These are phyloP conservation scores for Neofelis nebulosa DNA, from an alignment of 2,113 vertebrate genomes.

Conservation along the genomic window DNA sequence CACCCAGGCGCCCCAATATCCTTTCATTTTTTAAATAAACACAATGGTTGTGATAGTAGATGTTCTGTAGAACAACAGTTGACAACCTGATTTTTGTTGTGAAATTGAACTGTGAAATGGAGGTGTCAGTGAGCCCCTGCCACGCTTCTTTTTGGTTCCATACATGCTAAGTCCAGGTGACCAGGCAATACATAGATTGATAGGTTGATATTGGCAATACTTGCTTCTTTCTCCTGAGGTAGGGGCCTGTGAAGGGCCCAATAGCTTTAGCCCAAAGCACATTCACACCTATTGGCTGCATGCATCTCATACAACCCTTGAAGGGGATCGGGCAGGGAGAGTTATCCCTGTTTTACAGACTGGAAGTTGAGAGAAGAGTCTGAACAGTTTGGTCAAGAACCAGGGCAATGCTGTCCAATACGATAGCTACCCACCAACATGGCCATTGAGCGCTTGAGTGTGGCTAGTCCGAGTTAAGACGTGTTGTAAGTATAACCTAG, in stretches of 20 bases:
- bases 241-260: neutral
- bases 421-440: fast-evolving
- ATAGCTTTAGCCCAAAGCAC: neutral
- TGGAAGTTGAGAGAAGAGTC: neutral
- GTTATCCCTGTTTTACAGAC: neutral
- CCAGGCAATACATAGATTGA: neutral
- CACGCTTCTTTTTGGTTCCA: neutral
- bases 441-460: neutral
- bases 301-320: neutral
- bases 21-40: neutral
- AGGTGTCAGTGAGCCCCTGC: neutral
- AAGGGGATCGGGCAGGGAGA: no score
- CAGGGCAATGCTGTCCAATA: fast-evolving
- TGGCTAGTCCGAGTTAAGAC: neutral
- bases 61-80: neutral
- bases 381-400: neutral
- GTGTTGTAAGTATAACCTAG: neutral
- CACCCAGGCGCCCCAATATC: neutral
- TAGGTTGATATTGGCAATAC: neutral
- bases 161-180: neutral
- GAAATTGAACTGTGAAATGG: neutral
- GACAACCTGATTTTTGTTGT: neutral
- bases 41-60: neutral
- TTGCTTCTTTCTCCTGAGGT: neutral
- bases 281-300: neutral